These are phyloP conservation scores for Medauroidea extradentata DNA, from an alignment of 1,140 invertebrate genomes.

Conservation along the genomic window DNA sequence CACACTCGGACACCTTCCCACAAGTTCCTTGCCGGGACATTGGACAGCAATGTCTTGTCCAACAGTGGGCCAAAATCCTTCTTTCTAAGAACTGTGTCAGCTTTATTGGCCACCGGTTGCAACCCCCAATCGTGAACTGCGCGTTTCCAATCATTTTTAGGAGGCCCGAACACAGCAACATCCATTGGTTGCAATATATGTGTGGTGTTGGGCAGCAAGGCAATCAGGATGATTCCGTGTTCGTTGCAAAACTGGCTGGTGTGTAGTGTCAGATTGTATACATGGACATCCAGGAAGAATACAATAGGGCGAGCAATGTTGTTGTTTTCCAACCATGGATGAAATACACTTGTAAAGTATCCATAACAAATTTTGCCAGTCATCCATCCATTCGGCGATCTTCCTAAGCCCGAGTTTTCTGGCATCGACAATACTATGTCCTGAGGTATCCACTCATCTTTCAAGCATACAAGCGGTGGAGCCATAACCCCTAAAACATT, in stretches of 20 bases:
- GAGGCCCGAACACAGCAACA: conserved; percentile 36
- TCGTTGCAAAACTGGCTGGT: conserved; percentile 31
- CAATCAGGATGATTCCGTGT: conserved; percentile 40
- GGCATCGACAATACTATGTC: background rate
- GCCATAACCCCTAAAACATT: background rate
- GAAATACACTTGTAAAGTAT: conserved; percentile 34
- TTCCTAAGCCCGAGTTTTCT: background rate
- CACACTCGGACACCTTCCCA: conserved; percentile 33
- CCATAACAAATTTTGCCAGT: conserved; percentile 30
- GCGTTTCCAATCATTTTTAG: conserved; percentile 37
- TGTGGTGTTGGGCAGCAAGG: too few relatives aligned
- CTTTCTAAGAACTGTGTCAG: conserved; percentile 31
- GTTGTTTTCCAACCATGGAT: conserved; percentile 25
- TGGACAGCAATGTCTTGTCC: conserved; percentile 22
- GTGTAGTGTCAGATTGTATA: conserved; percentile 32
- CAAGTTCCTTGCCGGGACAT: background rate
- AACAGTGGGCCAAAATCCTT: too few relatives aligned
- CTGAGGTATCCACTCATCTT: background rate
- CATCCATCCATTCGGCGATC: conserved; percentile 25
- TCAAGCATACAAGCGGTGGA: background rate
- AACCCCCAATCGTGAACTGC: conserved; percentile 19
- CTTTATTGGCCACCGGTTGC: conserved; percentile 12
- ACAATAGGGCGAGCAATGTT: conserved; percentile 27
- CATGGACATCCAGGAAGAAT: conserved; percentile 33
- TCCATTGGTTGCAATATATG: too few relatives aligned